These are phyloP conservation scores for Rhyacichthys aspro DNA, from an alignment of 2,797 vertebrate genomes.

Conservation along the genomic window DNA sequence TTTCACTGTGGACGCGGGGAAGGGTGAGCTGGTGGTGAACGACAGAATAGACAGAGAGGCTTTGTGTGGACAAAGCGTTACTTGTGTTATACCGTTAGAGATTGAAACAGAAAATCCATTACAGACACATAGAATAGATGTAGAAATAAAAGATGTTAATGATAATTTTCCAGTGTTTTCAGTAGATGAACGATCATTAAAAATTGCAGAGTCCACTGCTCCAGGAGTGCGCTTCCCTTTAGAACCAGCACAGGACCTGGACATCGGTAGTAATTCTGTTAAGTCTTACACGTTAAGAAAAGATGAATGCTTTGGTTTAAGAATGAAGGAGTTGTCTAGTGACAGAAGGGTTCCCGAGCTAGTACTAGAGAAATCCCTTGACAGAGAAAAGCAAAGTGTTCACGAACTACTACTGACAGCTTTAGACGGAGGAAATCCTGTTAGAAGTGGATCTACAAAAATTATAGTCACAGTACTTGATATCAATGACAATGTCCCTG, in stretches of 20 bases:
- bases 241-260: conserved; percentile 48
- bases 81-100: too few relatives aligned
- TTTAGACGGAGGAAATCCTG: conserved; percentile 63
- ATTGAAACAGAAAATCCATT: conserved; percentile 82
- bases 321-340: conserved; percentile 54
- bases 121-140: conserved; percentile 77
- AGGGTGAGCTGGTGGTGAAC: conserved; percentile 75
- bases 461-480: conserved; percentile 62
- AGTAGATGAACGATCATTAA: conserved; percentile 34
- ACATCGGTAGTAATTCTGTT: conserved; percentile 51
- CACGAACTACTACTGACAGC: conserved; percentile 60
- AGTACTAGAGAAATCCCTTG: conserved; percentile 56
- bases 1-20: conserved; percentile 71
- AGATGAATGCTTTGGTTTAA: conserved; percentile 58
- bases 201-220: conserved; percentile 37
- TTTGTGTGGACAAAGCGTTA: conserved; percentile 79
- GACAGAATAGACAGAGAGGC: conserved; percentile 83
- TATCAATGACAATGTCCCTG: conserved; percentile 62
- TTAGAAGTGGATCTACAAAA: conserved; percentile 46
- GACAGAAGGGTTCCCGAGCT: conserved; percentile 52
- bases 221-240: conserved; percentile 49
- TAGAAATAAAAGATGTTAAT: conserved; percentile 84
- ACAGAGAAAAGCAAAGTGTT: conserved; percentile 48
- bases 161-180: conserved; percentile 79
- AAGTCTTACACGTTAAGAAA: conserved; percentile 53